phyloP scores from a whole-genome alignment of 2,888 invertebrate genomes.

The Lathronympha strigana region DNA sequence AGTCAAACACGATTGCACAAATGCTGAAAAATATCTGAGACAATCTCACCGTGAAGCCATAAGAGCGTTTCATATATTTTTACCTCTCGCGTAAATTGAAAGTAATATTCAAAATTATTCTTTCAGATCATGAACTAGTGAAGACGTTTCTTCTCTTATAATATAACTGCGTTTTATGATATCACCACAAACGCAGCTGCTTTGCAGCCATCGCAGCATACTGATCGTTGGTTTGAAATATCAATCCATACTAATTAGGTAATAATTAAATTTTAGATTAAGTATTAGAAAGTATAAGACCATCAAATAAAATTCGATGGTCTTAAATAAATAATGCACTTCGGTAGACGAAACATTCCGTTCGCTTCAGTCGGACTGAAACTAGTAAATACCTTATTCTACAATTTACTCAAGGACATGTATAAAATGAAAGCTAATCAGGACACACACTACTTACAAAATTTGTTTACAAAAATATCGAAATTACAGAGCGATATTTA shows the following conservation, averaged over 20 bases:
- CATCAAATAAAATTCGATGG: slow-evolving; percentile 29
- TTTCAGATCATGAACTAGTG: no score
- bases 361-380: slow-evolving; percentile 27
- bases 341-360: slow-evolving; percentile 26
- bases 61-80: no score
- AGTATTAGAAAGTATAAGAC: slow-evolving; percentile 19
- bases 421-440: slow-evolving; percentile 4
- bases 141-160: no score
- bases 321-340: slow-evolving; percentile 36
- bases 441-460: slow-evolving; percentile 19
- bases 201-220: no score
- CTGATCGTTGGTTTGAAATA: no score
- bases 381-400: neutral
- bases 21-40: no score
- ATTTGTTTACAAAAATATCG: slow-evolving; percentile 33
- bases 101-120: no score
- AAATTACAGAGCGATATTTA: slow-evolving; percentile 11
- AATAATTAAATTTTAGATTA: slow-evolving; percentile 7
- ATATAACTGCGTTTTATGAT: no score
- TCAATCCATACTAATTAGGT: neutral
- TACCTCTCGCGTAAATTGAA: no score
- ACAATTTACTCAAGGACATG: neutral
- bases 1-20: no score
- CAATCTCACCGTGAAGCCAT: no score
- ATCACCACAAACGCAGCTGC: no score